These are phyloP conservation scores for Phortica magna DNA, from an alignment of 2,888 invertebrate species.

Conservation along the genomic window DNA sequence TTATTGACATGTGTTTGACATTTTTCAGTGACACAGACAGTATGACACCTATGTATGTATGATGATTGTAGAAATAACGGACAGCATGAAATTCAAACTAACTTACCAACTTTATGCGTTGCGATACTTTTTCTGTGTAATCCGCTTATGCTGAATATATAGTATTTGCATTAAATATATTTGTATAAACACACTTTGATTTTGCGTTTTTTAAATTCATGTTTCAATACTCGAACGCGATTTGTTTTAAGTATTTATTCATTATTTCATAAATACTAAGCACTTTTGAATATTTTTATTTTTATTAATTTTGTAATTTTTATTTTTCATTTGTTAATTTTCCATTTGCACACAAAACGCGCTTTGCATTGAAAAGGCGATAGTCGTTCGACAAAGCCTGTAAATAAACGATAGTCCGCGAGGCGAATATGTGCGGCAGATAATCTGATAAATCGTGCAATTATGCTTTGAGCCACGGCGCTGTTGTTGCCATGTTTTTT, in stretches of 20 bases:
- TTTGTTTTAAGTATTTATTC: constrained; percentile 13
- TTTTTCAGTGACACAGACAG: not conserved
- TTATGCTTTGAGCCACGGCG: constrained; percentile 22
- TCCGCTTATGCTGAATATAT: constrained; percentile 24
- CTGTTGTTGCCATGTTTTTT: constrained; percentile 11
- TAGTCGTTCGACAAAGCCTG: not conserved
- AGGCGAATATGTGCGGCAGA: not conserved
- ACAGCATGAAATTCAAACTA: not conserved
- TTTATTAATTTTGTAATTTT: constrained; percentile 32
- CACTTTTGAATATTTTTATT: constrained; percentile 39
- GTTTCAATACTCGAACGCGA: constrained; percentile 50
- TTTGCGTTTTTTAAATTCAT: constrained; percentile 30
- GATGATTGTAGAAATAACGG: not conserved
- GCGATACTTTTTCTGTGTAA: not conserved
- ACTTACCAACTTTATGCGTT: not conserved
- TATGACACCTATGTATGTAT: too few species aligned
- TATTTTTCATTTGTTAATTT: constrained; percentile 28
- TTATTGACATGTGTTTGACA: not conserved
- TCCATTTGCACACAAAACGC: constrained; percentile 13
- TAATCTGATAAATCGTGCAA: constrained; percentile 12
- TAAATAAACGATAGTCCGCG: not conserved
- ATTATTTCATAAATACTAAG: too few species aligned
- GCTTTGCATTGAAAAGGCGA: constrained; percentile 36
- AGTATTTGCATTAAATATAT: not conserved
- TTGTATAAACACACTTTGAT: not conserved